Evolutionary conservation across 1,140 invertebrate genomes (phyloP).

Genomic region (Lineus longissimus): DNA sequence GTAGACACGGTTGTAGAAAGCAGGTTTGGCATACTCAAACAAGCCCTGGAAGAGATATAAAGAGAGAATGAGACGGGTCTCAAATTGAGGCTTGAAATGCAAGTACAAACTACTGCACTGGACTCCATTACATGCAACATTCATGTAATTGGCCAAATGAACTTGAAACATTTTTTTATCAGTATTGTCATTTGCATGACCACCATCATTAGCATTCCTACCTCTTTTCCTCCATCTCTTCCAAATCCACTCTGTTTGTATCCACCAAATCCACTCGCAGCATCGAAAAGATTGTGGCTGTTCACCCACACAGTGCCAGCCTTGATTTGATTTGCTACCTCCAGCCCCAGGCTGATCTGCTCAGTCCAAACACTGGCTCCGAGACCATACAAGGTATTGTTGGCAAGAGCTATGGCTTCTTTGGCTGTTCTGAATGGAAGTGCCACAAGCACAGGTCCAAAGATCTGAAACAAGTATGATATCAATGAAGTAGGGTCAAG

Average conservation of each 20-base stretch:
- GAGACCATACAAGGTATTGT: constrained; percentile 58
- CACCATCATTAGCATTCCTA: too few relatives aligned
- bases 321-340: constrained; percentile 57
- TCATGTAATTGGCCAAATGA: too few relatives aligned
- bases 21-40: constrained; percentile 46
- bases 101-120: too few relatives aligned
- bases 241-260: constrained; percentile 57
- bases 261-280: constrained; percentile 57
- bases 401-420: constrained; percentile 60
- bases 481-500: not conserved
- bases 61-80: too few relatives aligned
- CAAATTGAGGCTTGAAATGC: too few relatives aligned
- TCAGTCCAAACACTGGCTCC: constrained; percentile 61
- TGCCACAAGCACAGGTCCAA: constrained; percentile 55
- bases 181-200: too few relatives aligned
- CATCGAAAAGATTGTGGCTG: constrained; percentile 57
- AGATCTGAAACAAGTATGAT: constrained; percentile 32
- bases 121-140: too few relatives aligned
- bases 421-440: constrained; percentile 62
- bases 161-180: too few relatives aligned
- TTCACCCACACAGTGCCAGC: constrained; percentile 63
- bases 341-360: constrained; percentile 58
- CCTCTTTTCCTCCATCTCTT: constrained; percentile 51
- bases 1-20: constrained; percentile 33
- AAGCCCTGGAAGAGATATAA: constrained; percentile 32